Base-by-base conservation (phyloP, 2,797 vertebrate species). In the Clamator glandarius region DNA sequence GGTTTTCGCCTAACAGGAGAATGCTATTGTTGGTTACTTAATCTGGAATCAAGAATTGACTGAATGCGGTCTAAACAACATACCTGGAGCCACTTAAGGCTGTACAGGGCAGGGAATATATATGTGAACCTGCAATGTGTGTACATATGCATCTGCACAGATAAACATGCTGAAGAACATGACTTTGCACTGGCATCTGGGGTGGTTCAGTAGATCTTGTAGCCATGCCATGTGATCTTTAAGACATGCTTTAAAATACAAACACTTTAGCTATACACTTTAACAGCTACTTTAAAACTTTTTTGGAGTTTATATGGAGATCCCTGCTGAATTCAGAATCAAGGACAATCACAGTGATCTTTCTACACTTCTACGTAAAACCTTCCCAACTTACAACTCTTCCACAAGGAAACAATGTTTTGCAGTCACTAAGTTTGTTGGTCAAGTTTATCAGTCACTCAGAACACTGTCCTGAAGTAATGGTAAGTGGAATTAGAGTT, bases 1-100 rank as follows among this genome's bases (percentile, higher is more conserved):
- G 29, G 6, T 68, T 73, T 84, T 36, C 64, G 20, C 16, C 16
- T 78, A 52, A 8, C 35, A 72, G n/a, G 11, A 72, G 11, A 83
- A 17, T 0, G 5, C 3, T 18, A 6, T 21, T 6, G 11, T 0
- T 44, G 25, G 54, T 69, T 39, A 12, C 5, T 17, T 67, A 54
- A 73, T 20, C 54, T 80, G 35, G 18, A 84, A 31, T 41, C 7
- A 10, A 24, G 51, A 63, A 51, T 18, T 19, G 42, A 46, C 9
- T 20, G 42, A 51, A 55, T 25, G 11, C 48, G 9, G 19, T 44
- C 50, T 44, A 70, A 58, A 54, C 28, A 39, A n/a, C 16, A 24
- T 36, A 35, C 6, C 19, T 15, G 5, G 42, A 58, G 25, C 29
- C 55, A 67, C 44, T 79, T 36, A 64, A 67, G 29, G 12, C 52